Conservation (phyloP, 2,113 vertebrate species). For the human region GRCh38 chr1:177131501-177132000, state of each 20-base stretch:
- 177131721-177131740: neutral
- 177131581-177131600: constrained; percentile 18
- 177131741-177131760: neutral
- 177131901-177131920: neutral
- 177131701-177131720: neutral
- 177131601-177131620: neutral
- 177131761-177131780: neutral
- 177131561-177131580: constrained; percentile 12
- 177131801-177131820: neutral
- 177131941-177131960: neutral
- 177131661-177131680: neutral
- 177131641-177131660: neutral
- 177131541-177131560: neutral
- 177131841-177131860: neutral
- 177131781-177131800: neutral
- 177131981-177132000: neutral
- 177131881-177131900: neutral
- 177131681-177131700: neutral
- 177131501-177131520: neutral
- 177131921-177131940: neutral
- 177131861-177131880: neutral
- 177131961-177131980: neutral
- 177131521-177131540: constrained; percentile 17
- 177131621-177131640: neutral
- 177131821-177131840: neutral